These are phyloP conservation scores for Goniozus legneri DNA, from an alignment of 1,140 invertebrate species.

Conservation along the genomic window DNA sequence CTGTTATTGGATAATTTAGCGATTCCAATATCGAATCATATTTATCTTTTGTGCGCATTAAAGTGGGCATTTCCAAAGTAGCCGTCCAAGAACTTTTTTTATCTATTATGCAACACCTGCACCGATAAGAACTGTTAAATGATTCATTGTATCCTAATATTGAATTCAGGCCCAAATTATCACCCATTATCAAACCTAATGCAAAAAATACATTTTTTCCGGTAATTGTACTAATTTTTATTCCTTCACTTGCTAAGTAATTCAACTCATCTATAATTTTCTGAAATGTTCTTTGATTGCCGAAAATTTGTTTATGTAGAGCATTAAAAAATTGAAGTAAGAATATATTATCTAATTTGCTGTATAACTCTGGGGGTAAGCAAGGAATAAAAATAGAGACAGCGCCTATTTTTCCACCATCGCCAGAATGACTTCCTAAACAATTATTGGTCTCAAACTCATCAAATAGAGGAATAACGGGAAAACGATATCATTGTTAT, in stretches of 20 bases:
- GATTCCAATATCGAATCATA: too few relatives aligned
- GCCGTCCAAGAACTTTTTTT: too few relatives aligned
- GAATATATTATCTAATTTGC: neutral
- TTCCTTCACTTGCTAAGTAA: neutral
- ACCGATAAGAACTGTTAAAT: neutral
- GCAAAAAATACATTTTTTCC: neutral
- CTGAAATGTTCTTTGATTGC: neutral
- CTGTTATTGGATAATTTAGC: too few relatives aligned
- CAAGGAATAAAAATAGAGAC: neutral
- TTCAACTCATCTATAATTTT: neutral
- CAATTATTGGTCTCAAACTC: neutral
- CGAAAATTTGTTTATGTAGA: neutral
- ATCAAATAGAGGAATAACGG: neutral
- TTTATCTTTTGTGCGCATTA: too few relatives aligned
- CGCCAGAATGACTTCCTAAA: neutral
- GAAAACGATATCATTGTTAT: neutral
- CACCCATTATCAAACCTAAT: neutral
- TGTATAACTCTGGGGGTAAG: neutral
- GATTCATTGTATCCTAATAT: neutral
- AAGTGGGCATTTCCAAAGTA: too few relatives aligned
- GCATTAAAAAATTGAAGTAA: neutral
- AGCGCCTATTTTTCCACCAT: neutral
- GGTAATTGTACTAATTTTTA: neutral
- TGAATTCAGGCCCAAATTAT: neutral
- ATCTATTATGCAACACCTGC: neutral